These are phyloP conservation scores for Drosophila bunnanda DNA, from an alignment of 2,888 invertebrate genomes.

Conservation along the genomic window DNA sequence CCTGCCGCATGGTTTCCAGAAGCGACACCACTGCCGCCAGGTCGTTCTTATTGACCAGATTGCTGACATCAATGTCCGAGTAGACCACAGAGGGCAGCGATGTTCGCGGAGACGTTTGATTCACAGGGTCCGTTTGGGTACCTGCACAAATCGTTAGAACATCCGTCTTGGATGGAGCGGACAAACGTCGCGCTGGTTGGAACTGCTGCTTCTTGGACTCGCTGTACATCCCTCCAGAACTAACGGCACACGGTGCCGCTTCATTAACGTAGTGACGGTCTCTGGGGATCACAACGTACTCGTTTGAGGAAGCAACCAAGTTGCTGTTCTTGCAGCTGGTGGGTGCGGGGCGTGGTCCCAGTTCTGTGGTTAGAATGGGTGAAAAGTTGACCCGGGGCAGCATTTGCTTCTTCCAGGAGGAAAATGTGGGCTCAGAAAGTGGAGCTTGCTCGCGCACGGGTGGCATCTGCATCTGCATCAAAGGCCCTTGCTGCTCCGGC, in stretches of 20 bases:
- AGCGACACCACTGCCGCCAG: slow-evolving; percentile 61
- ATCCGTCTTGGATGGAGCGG: slow-evolving; percentile 31
- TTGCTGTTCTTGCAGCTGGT: slow-evolving; percentile 6
- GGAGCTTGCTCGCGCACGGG: not conserved
- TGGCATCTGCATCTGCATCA: slow-evolving; percentile 15
- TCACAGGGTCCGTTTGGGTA: slow-evolving; percentile 79
- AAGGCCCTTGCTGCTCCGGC: slow-evolving; percentile 45
- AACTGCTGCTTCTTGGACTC: slow-evolving; percentile 23
- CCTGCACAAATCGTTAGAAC: slow-evolving; percentile 81
- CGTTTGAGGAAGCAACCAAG: slow-evolving; percentile 39
- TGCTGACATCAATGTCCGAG: slow-evolving; percentile 47
- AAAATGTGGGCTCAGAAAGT: slow-evolving; percentile 59
- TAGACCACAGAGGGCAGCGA: slow-evolving; percentile 14
- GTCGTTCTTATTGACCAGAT: slow-evolving; percentile 73
- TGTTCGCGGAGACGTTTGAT: slow-evolving; percentile 10
- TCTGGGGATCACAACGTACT: slow-evolving; percentile 55
- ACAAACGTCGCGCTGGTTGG: slow-evolving; percentile 6
- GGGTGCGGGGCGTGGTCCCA: slow-evolving; percentile 50
- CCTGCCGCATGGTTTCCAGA: slow-evolving; percentile 67
- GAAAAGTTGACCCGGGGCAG: slow-evolving; percentile 77
- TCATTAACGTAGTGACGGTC: slow-evolving; percentile 23
- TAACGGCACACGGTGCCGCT: not conserved
- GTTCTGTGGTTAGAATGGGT: slow-evolving; percentile 54
- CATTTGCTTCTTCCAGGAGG: slow-evolving; percentile 82
- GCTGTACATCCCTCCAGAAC: slow-evolving; percentile 1